Evolutionary conservation across 2,797 vertebrate genomes (phyloP), one percentile per base, ranked within the genome.

Genomic region (Melanotaenia maccullochi): DNA sequence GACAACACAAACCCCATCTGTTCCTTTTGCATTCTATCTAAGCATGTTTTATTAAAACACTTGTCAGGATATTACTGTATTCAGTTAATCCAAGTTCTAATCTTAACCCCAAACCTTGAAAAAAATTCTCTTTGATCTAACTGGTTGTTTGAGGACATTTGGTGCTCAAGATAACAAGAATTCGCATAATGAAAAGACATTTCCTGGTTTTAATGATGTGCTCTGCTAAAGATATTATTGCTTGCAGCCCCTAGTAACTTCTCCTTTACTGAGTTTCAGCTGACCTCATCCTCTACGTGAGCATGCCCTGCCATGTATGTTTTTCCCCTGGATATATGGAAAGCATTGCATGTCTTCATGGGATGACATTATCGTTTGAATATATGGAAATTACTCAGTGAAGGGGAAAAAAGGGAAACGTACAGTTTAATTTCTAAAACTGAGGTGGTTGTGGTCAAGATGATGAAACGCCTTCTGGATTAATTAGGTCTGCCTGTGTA

Each of bases 201-300:
- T 79, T 87, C 79, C 75, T 69, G 60, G 12, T 59, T 74, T 79
- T 68, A 77, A 78, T 78, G 82, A 73, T 49, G 75, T 79, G 58
- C 44, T 78, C 88, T 88, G 86, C 42, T 63, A 55, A 78, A 64
- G 40, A 77, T 22, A 81, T 79, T 63, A 73, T 30, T 59, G 67
- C 25, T 16, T 6, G 57, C 70, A 67, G 61, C 65, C 56, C 4
- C 67, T 62, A 16, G 71, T 72, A 62, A 61, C 62, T 68, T 73
- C 36, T 68, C 44, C n/a, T 49, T 22, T 9, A 20, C 44, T 49
- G 18, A 49, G 44, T 49, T 13, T 58, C 47, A 71, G 60, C 70
- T 84, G 78, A 85, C 72, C 61, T 85, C 82, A 86, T 82, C 75
- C 36, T 64, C 5, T 25, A 13, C 58, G 36, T 18, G 30, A 32